A percentile compares a stretch with the other conserved stretches of the same genome.
These are phyloP conservation scores for Callipepla squamata DNA, from an alignment of 2,113 vertebrate genomes.

Conservation along the genomic window DNA sequence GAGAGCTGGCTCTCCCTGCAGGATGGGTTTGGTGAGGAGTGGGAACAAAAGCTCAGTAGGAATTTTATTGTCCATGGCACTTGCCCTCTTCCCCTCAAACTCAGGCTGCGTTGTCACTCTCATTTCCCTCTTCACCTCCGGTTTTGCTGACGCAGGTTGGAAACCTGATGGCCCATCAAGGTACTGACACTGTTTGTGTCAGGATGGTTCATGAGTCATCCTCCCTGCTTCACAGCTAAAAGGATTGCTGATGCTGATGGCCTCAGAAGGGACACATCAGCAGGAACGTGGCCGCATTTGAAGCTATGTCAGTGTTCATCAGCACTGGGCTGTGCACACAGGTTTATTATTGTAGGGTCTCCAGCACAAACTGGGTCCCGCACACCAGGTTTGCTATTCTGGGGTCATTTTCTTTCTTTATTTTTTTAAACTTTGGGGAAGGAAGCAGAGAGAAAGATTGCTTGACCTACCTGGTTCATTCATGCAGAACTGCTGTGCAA, in stretches of 20 bases:
- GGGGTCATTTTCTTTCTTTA: background rate
- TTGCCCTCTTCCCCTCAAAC: background rate
- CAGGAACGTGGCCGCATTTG: background rate
- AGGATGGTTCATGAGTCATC: conserved; percentile 15
- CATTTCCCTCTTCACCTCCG: background rate
- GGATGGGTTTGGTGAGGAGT: background rate
- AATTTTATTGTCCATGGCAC: background rate
- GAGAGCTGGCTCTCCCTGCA: background rate
- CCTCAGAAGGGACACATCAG: conserved; percentile 31
- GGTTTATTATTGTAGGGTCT: conserved; percentile 2
- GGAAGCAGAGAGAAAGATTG: conserved; percentile 11
- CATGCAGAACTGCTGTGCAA: conserved; percentile 26
- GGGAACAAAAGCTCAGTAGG: background rate
- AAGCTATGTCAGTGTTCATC: background rate
- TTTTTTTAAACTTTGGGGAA: background rate
- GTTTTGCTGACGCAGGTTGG: conserved; percentile 21
- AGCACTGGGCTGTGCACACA: background rate
- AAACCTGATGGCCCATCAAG: background rate
- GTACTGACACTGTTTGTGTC: background rate
- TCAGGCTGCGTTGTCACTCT: background rate
- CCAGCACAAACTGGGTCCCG: background rate
- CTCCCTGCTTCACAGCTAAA: conserved; percentile 5
- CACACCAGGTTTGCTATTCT: accelerated
- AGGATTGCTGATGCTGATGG: background rate
- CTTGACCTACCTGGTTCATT: conserved; percentile 31